phyloP scores from a whole-genome alignment of 1,140 invertebrate species.

The Hypsibius dujardini region DNA sequence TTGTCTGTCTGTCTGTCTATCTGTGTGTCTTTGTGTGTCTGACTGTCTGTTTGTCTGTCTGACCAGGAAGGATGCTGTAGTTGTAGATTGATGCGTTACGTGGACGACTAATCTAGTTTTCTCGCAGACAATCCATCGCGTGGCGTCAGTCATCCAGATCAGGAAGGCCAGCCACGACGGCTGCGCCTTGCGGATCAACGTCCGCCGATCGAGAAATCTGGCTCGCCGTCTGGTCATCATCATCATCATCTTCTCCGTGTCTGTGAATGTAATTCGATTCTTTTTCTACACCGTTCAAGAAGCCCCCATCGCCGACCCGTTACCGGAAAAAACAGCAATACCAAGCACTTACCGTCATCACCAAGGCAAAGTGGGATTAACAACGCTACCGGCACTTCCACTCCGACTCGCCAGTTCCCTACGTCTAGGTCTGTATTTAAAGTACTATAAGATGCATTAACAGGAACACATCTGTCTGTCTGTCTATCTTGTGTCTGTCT shows the following conservation, averaged over 20 bases:
- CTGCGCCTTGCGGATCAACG: background rate
- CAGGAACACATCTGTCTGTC: background rate
- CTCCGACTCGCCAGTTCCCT: background rate
- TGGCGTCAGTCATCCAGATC: background rate
- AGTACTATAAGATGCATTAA: background rate
- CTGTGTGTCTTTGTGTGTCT: no score
- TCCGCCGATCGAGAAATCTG: background rate
- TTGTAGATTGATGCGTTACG: no score
- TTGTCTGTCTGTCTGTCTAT: no score
- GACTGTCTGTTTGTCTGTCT: no score
- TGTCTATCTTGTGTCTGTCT: background rate
- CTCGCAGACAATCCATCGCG: background rate
- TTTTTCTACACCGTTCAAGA: conserved; percentile 7
- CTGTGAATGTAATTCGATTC: conserved; percentile 1
- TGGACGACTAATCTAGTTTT: no score
- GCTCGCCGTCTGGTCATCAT: background rate
- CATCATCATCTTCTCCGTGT: background rate
- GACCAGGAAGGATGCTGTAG: no score
- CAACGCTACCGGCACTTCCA: background rate
- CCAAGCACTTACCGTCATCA: background rate
- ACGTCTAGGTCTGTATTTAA: background rate
- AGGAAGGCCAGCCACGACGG: background rate
- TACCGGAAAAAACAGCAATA: background rate
- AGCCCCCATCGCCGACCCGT: background rate
- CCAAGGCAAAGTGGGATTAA: background rate